These are phyloP conservation scores for Theristicus caerulescens DNA, from an alignment of 2,113 vertebrate genomes.

Conservation along the genomic window DNA sequence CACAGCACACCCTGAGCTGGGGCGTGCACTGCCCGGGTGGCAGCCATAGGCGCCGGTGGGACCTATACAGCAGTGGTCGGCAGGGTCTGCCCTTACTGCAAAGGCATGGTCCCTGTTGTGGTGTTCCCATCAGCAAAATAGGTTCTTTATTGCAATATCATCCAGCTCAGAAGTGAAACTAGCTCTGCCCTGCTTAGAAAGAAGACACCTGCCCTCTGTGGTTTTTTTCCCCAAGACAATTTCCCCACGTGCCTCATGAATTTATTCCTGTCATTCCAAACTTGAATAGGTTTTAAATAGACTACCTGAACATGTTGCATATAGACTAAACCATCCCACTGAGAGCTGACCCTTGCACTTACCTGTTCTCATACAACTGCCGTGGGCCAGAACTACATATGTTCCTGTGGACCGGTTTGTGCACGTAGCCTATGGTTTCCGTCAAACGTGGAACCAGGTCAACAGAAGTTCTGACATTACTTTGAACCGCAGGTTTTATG, in stretches of 20 bases:
- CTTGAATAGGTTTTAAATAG: neutral
- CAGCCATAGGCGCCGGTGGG: neutral
- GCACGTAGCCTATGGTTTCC: neutral
- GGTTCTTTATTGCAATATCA: neutral
- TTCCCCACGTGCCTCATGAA: neutral
- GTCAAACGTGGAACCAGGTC: neutral
- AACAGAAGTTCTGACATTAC: neutral
- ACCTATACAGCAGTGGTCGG: neutral
- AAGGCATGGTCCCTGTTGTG: neutral
- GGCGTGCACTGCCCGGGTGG: neutral
- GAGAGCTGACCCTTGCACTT: neutral
- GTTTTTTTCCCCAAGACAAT: neutral
- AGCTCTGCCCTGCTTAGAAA: neutral
- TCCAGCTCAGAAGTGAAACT: neutral
- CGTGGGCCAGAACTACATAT: fast-evolving
- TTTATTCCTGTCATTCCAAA: neutral
- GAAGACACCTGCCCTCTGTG: neutral
- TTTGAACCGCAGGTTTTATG: neutral
- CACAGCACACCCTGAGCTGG: fast-evolving
- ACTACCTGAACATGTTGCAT: neutral
- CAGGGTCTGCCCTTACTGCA: neutral
- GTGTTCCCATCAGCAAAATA: neutral
- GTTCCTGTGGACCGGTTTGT: neutral
- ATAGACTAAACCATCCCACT: neutral
- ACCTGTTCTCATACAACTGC: neutral